These are phyloP conservation scores for Pollimyrus isidori DNA, from an alignment of 2,113 vertebrate species.

Conservation along the genomic window DNA sequence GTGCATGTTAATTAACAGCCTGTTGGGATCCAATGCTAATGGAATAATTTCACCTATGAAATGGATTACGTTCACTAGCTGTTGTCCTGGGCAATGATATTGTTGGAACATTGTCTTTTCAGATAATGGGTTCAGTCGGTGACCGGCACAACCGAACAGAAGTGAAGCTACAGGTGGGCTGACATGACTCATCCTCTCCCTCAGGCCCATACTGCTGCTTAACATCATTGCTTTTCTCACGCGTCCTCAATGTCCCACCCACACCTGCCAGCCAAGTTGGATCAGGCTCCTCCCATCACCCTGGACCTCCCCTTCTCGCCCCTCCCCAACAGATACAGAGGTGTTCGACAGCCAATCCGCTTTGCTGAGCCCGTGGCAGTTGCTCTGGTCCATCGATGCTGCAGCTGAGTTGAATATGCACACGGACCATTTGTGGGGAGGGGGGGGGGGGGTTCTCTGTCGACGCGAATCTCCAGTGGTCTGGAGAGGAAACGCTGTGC, in stretches of 20 bases:
- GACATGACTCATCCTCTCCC: conserved; percentile 1
- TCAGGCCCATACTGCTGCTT: neutral
- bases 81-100: conserved; percentile 29
- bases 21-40: neutral
- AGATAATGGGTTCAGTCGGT: neutral
- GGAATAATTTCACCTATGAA: neutral
- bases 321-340: neutral
- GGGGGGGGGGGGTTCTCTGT: conserved; percentile 29
- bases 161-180: neutral
- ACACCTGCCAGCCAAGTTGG: neutral
- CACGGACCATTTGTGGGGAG: conserved; percentile 31
- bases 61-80: neutral
- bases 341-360: neutral
- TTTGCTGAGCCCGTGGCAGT: conserved; percentile 14
- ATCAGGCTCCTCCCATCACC: neutral
- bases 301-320: neutral
- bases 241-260: neutral
- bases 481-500: conserved; percentile 17
- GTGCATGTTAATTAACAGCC: neutral
- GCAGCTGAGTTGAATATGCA: conserved; percentile 40
- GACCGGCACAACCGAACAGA: neutral
- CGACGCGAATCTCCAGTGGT: conserved; percentile 13
- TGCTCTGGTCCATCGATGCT: conserved; percentile 32
- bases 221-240: neutral
- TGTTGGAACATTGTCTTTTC: conserved; percentile 32